These are phyloP conservation scores for Dendrocincla tyrannina DNA, from an alignment of 2,797 vertebrate species.

Conservation along the genomic window DNA sequence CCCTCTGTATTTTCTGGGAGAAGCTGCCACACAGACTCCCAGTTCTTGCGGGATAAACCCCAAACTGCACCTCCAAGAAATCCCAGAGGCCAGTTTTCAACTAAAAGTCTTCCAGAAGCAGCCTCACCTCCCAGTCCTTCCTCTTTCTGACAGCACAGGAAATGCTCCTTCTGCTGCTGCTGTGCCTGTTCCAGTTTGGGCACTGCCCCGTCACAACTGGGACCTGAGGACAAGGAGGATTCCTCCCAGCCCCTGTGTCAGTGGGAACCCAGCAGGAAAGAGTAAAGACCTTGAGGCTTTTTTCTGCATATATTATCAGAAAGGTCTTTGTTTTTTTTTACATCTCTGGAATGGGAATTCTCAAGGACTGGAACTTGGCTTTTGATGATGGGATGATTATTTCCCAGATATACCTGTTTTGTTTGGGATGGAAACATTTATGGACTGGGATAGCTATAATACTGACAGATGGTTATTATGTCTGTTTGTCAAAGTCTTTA, in stretches of 20 bases:
- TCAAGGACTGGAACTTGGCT: not conserved
- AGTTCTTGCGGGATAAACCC: not conserved
- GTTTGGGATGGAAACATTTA: not conserved
- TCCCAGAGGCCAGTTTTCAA: not conserved
- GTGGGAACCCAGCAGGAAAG: not conserved
- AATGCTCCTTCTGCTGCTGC: not conserved
- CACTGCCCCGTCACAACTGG: not conserved
- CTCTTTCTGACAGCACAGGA: not conserved
- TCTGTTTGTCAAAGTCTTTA: not conserved
- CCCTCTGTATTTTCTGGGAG: not conserved
- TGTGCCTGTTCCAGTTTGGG: not conserved
- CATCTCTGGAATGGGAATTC: not conserved
- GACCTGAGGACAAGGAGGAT: not conserved
- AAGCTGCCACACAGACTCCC: not conserved
- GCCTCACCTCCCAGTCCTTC: not conserved
- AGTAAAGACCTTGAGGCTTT: not conserved
- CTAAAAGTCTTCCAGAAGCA: not conserved
- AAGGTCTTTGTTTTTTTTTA: accelerated
- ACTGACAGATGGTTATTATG: not conserved
- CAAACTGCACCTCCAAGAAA: not conserved
- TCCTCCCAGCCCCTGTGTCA: not conserved
- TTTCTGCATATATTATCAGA: not conserved
- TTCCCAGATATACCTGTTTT: not conserved
- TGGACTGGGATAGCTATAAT: not conserved
- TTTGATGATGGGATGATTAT: not conserved